Evolutionary conservation across 2,113 vertebrate species (phyloP).

Genomic region (Illadopsis cleaveri): DNA sequence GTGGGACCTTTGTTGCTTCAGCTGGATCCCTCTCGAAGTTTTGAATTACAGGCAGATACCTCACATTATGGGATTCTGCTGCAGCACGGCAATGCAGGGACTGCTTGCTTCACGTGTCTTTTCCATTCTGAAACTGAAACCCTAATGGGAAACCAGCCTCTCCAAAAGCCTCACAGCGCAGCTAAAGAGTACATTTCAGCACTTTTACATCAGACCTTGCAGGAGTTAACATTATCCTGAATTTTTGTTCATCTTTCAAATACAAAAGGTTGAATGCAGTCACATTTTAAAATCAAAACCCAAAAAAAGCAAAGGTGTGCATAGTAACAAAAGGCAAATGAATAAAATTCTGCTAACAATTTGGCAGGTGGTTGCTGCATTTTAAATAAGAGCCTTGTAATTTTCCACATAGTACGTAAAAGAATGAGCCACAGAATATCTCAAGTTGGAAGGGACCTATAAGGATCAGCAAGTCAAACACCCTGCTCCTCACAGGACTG

Average conservation of each 20-base stretch:
- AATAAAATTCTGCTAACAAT: background rate
- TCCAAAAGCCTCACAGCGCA: background rate
- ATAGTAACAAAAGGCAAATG: background rate
- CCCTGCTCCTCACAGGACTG: background rate
- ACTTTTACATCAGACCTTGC: background rate
- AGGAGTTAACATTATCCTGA: background rate
- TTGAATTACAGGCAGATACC: conserved; percentile 49
- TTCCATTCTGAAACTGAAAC: conserved; percentile 52
- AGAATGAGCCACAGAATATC: background rate
- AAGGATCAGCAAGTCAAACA: background rate
- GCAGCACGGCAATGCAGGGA: background rate
- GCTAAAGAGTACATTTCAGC: background rate
- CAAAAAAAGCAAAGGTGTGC: background rate
- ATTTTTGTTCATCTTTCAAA: background rate
- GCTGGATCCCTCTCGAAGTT: conserved; percentile 22
- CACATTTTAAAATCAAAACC: background rate
- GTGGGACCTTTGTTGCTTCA: conserved; percentile 35
- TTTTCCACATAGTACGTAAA: background rate
- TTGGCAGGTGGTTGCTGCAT: background rate
- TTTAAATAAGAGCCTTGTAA: background rate
- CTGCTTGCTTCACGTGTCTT: conserved; percentile 25
- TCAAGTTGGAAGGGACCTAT: background rate
- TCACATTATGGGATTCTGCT: conserved; percentile 27
- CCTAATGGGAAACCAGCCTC: conserved; percentile 15
- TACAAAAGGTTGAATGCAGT: background rate